Conservation (phyloP, 92 coral and sea anemone genomes). For the Epizoanthus illoricatus region DNA sequence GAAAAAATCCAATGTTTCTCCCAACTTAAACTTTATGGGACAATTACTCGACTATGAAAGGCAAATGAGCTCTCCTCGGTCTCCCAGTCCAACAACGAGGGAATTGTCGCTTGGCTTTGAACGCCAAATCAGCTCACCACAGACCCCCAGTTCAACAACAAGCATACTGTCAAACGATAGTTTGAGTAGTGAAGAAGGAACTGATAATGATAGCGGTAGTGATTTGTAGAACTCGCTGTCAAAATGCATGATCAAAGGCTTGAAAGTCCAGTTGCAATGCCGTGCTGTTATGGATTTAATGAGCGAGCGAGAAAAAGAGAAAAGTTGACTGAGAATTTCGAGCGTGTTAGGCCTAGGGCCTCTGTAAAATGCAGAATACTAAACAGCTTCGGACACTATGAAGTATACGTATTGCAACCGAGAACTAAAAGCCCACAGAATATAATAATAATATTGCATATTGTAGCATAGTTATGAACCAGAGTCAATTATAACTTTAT, state of each 20-base stretch:
- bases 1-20: slow-evolving; percentile 94
- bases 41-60: slow-evolving; percentile 93
- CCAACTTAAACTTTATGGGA: slow-evolving; percentile 99
- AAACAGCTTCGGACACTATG: neutral
- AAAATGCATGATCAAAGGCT: neutral
- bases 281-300: neutral
- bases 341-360: neutral
- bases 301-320: neutral
- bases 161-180: slow-evolving; percentile 88
- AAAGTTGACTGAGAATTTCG: neutral
- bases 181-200: slow-evolving; percentile 67
- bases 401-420: neutral
- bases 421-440: neutral
- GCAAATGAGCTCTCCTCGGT: slow-evolving; percentile 67
- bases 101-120: slow-evolving; percentile 68
- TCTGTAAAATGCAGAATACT: too few species aligned
- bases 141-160: slow-evolving; percentile 72
- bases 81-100: slow-evolving; percentile 82
- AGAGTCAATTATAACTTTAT: slow-evolving; percentile 32
- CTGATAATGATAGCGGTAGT: slow-evolving; percentile 33
- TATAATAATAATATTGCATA: neutral
- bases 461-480: slow-evolving; percentile 27
- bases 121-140: slow-evolving; percentile 58
- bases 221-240: slow-evolving; percentile 8
- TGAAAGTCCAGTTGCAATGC: slow-evolving; percentile 4